Evolutionary conservation across 2,113 vertebrate genomes (phyloP).

Genomic region (Solea senegalensis): DNA sequence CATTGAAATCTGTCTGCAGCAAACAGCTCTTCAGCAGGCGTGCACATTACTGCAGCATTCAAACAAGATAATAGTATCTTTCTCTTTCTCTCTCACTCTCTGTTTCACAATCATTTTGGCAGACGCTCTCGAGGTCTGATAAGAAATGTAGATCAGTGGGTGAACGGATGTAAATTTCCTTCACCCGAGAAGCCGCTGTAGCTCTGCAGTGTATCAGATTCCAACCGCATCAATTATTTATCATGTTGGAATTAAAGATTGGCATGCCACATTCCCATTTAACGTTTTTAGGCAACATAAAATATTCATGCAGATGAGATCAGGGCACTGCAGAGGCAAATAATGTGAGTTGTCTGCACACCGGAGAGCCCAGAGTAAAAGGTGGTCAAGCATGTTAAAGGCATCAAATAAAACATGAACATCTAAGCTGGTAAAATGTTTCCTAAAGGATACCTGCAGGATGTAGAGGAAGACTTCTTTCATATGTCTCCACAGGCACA

Average conservation of each 20-base stretch:
- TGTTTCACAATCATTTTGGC: constrained; percentile 15
- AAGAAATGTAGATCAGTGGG: constrained; percentile 54
- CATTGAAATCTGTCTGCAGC: background rate
- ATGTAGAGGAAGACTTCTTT: background rate
- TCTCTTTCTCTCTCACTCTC: constrained; percentile 6
- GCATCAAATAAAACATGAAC: constrained; percentile 9
- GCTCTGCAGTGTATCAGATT: constrained; percentile 48
- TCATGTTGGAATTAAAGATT: constrained; percentile 45
- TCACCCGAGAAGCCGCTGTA: constrained; percentile 11
- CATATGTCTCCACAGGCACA: background rate
- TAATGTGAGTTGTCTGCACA: constrained; percentile 13
- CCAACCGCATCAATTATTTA: constrained; percentile 59
- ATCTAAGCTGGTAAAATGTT: constrained; percentile 13
- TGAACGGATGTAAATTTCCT: constrained; percentile 51
- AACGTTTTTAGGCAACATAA: constrained; percentile 52
- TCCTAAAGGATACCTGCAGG: constrained; percentile 12
- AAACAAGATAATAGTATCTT: background rate
- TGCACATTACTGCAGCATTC: background rate
- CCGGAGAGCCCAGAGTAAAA: constrained; percentile 2
- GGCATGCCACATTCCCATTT: constrained; percentile 44
- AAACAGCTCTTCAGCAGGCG: background rate
- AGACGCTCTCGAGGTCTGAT: constrained; percentile 29
- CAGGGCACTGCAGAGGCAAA: constrained; percentile 19
- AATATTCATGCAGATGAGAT: constrained; percentile 47
- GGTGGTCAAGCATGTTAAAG: background rate